Conservation (phyloP, 2,888 invertebrate species). For the Aphidius colemani region DNA sequence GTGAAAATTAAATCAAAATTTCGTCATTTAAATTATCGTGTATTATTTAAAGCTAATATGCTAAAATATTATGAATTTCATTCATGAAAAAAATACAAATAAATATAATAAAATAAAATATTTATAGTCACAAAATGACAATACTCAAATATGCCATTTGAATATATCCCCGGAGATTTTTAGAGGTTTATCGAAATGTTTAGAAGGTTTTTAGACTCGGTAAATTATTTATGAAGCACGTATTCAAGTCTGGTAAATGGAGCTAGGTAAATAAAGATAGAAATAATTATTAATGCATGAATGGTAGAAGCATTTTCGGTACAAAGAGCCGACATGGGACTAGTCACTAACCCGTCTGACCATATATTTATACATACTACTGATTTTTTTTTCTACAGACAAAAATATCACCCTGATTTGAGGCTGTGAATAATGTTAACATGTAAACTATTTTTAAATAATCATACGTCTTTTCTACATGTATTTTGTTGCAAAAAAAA, state of each 20-base stretch:
- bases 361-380: neutral
- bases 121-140: slow-evolving; percentile 39
- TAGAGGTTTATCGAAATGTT: slow-evolving; percentile 51
- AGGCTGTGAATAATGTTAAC: no score
- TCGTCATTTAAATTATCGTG: no score
- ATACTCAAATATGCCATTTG: slow-evolving; percentile 48
- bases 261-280: slow-evolving; percentile 23
- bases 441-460: no score
- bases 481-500: no score
- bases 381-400: no score
- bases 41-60: no score
- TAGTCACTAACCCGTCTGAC: slow-evolving; percentile 28
- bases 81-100: no score
- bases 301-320: slow-evolving; percentile 47
- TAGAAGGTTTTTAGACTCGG: slow-evolving; percentile 48
- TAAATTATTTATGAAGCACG: slow-evolving; percentile 50
- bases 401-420: no score
- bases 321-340: slow-evolving; percentile 42
- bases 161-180: slow-evolving; percentile 43
- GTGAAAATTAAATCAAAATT: no score
- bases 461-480: no score
- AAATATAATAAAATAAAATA: neutral
- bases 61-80: no score
- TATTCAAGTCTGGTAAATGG: slow-evolving; percentile 36
- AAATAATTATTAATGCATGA: slow-evolving; percentile 51